Evolutionary conservation across 2,888 invertebrate genomes (phyloP).

Genomic region (Schrankia costaestrigalis): DNA sequence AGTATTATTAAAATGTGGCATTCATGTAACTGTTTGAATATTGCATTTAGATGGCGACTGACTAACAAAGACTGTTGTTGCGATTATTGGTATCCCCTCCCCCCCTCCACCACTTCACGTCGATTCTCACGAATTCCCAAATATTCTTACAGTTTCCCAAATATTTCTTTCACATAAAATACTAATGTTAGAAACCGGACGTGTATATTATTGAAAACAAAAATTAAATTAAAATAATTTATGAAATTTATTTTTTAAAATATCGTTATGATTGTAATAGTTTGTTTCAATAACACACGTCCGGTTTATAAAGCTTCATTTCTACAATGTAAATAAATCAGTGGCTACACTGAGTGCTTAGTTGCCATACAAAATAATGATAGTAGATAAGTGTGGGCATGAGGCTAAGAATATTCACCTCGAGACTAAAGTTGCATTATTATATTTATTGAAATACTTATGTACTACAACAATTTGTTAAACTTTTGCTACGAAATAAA

Average conservation of each 20-base stretch:
- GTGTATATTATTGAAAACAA: slow-evolving; percentile 6
- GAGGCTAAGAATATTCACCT: too few species aligned
- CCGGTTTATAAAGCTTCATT: slow-evolving; percentile 18
- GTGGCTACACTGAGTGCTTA: slow-evolving; percentile 72
- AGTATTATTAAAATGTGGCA: slow-evolving; percentile 70
- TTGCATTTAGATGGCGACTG: slow-evolving; percentile 66
- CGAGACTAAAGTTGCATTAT: too few species aligned
- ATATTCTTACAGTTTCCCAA: too few species aligned
- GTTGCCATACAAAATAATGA: slow-evolving; percentile 78
- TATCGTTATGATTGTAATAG: too few species aligned
- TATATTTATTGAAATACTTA: too few species aligned
- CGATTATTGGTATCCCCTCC: slow-evolving; percentile 52
- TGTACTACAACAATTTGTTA: too few species aligned
- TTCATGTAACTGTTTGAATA: slow-evolving; percentile 43
- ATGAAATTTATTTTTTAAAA: slow-evolving; percentile 20
- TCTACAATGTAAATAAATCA: slow-evolving; percentile 70
- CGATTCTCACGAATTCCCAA: too few species aligned
- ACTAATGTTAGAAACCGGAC: slow-evolving; percentile 5
- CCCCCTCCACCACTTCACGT: too few species aligned
- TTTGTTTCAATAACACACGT: slow-evolving; percentile 9
- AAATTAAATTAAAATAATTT: slow-evolving; percentile 7
- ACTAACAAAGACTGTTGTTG: slow-evolving; percentile 65
- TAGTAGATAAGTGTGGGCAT: slow-evolving; percentile 66
- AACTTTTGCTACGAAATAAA: too few species aligned
- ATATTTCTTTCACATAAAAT: too few species aligned